A percentile compares a stretch with the other conserved stretches of the same genome.
Conservation (phyloP, 2,888 invertebrate genomes). For the Agrotis exclamationis region DNA sequence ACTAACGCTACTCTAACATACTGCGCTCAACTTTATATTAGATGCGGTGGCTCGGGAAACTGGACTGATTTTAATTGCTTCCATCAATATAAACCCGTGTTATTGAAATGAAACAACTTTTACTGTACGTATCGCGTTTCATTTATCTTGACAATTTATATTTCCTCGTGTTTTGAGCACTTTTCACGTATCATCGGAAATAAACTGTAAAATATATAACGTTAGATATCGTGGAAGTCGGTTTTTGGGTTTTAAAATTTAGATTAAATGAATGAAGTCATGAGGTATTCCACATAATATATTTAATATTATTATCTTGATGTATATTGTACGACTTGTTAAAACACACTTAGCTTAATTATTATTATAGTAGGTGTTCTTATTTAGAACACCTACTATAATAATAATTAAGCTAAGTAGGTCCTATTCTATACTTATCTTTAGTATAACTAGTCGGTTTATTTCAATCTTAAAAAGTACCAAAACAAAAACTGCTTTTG, state of each 20-base stretch:
- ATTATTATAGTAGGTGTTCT: too few species aligned
- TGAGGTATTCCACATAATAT: background rate
- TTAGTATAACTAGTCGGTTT: too few species aligned
- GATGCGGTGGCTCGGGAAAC: constrained; percentile 53
- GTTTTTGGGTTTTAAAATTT: constrained; percentile 7
- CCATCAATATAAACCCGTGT: constrained; percentile 58
- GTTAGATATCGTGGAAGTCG: constrained; percentile 18
- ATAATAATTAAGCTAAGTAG: background rate
- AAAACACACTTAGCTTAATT: too few species aligned
- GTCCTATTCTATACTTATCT: background rate
- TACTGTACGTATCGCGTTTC: constrained; percentile 58
- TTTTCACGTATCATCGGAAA: constrained; percentile 50
- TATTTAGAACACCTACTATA: too few species aligned
- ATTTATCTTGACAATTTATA: constrained; percentile 60
- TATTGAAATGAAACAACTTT: constrained; percentile 62
- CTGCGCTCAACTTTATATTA: constrained; percentile 44
- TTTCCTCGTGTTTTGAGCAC: constrained; percentile 49
- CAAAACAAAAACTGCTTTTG: constrained; percentile 33
- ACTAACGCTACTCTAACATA: constrained; percentile 35
- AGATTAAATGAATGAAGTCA: constrained; percentile 12
- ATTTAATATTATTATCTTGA: background rate
- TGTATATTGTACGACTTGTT: too few species aligned
- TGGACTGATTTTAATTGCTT: constrained; percentile 62
- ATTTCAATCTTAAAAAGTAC: constrained; percentile 8
- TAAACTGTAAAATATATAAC: constrained; percentile 39